Base-by-base conservation (phyloP, 2,888 invertebrate genomes). In the Xanthorhoe designata region DNA sequence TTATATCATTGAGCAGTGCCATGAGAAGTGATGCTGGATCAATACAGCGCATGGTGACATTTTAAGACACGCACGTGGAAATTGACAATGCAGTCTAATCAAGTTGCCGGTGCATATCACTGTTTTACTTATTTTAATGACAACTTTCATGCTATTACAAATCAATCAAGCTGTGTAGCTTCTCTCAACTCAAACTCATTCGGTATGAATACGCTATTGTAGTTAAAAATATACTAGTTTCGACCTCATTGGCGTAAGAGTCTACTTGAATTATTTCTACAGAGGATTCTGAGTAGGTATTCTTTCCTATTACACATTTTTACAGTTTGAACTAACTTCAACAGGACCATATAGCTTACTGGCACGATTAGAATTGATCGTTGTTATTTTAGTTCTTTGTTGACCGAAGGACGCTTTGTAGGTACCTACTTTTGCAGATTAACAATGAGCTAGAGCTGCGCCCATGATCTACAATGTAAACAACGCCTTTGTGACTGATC, bases 401-500 rank as follows among this genome's bases (percentile, higher is more conserved):
- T 50, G 13, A 19, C 50, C 50, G 50, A 13, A 50, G 24, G 13
- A 50, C 10, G 50, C 19, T 50, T 50, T 13, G n/a, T n/a, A 19
- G 8, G 18, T 17, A 19, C 32, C 7, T 38, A 62, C 74, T 74
- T 75, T 74, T 73, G 65, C 67, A 66, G 54, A 62, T 42, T 18
- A 63, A 56, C 51, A 61, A 64, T 63, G 32, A 51, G 50, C 50
- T 45, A 64, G 50, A 61, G 58, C 61, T 49, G 60, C 49, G 51
- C 45, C 45, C 61, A 53, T 59, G 64, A 57, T 65, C 62, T 55
- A 62, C 62, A 64, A 60, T 50, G 67, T 80, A 86, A 86, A 87
- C 87, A 86, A 86, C 74, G 84, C 80, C 89, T 88, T 89, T 88
- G 88, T 90, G 79, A 84, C 79, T 82, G 74, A 77, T 72, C 65